These are phyloP conservation scores for Lepilemur ruficaudatus DNA, from an alignment of 2,797 vertebrate species.

Conservation along the genomic window DNA sequence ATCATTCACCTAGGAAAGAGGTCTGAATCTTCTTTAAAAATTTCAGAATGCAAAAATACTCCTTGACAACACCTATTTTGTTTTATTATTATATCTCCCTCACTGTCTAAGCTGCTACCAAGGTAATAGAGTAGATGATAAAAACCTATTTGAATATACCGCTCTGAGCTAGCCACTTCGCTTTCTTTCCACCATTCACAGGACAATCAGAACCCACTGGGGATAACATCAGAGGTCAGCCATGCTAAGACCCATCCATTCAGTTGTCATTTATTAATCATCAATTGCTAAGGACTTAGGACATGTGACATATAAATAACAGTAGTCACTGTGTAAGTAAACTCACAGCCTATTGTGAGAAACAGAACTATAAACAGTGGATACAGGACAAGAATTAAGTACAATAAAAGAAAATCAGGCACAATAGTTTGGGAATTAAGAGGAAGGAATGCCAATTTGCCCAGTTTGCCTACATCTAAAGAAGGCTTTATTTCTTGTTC, in stretches of 20 bases:
- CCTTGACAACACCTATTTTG: not conserved
- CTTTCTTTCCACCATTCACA: not conserved
- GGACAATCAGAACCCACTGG: not conserved
- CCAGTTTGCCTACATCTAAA: not conserved
- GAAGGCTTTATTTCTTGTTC: conserved; percentile 15
- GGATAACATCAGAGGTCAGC: not conserved
- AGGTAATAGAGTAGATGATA: not conserved
- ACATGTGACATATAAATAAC: not conserved
- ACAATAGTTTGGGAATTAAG: not conserved
- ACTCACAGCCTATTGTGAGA: not conserved
- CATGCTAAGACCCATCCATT: not conserved
- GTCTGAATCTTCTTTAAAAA: conserved; percentile 3
- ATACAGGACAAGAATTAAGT: not conserved
- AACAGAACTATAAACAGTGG: not conserved
- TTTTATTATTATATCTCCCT: not conserved
- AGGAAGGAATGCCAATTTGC: not conserved
- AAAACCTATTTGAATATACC: not conserved
- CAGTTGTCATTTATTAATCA: not conserved
- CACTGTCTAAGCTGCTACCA: not conserved
- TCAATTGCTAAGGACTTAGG: not conserved
- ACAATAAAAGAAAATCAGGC: not conserved
- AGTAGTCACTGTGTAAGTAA: not conserved
- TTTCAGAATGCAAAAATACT: not conserved
- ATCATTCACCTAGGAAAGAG: not conserved
- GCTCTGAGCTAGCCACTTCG: not conserved